Percentiles rank a stretch among this genome's conserved stretches.
Evolutionary conservation across 2,797 vertebrate genomes (phyloP).

Genomic region (Toxotes lorentzi): DNA sequence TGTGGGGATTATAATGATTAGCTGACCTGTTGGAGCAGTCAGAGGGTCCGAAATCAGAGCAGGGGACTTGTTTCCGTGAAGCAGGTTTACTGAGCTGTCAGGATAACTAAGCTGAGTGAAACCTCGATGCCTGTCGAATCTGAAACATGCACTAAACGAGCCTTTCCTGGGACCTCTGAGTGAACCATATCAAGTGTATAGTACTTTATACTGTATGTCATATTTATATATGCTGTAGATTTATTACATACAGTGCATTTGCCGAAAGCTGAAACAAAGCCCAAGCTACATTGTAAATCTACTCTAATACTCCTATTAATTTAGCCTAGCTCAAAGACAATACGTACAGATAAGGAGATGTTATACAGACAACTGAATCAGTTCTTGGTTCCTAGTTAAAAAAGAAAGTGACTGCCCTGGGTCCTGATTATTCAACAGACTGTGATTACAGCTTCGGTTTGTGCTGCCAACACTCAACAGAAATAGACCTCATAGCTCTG

Average conservation of each 20-base stretch:
- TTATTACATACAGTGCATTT: too few relatives aligned
- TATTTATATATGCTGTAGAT: too few relatives aligned
- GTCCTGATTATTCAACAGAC: conserved; percentile 26
- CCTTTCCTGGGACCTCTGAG: too few relatives aligned
- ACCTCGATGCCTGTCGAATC: neutral
- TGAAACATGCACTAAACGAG: neutral
- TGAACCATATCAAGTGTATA: neutral
- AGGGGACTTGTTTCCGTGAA: neutral
- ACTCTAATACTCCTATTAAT: too few relatives aligned
- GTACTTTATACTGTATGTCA: too few relatives aligned
- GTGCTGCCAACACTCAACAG: conserved; percentile 43
- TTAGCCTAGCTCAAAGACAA: neutral
- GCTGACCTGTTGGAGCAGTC: neutral
- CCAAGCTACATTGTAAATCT: too few relatives aligned
- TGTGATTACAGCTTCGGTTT: conserved; percentile 27
- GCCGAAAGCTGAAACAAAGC: too few relatives aligned
- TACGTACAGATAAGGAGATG: neutral
- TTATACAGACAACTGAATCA: neutral
- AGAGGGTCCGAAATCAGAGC: conserved; percentile 10
- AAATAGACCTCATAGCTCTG: conserved; percentile 55
- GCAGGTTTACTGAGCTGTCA: neutral
- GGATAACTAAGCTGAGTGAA: neutral
- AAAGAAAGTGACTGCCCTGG: neutral
- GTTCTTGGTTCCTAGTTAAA: neutral
- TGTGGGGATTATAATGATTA: conserved; percentile 21